Base-by-base conservation (phyloP, 2,888 invertebrate genomes). In the Limnephilus lunatus region DNA sequence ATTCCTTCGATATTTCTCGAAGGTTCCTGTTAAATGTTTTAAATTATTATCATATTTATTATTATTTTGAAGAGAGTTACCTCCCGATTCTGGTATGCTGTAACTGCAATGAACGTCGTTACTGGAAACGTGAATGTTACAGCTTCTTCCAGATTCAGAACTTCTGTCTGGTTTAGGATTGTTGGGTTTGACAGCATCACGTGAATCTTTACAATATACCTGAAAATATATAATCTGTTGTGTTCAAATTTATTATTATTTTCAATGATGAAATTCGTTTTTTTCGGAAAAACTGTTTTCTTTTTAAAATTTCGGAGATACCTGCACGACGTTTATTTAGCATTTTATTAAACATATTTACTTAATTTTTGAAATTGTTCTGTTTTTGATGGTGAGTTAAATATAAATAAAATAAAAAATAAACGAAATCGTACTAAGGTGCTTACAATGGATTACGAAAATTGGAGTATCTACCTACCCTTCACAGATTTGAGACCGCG, bases 71-170 rank as follows among this genome's bases (percentile, higher is more conserved):
- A 25, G 19, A 68, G 19, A 68, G 25, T 68, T 88, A 91, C 91
- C 81, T 91, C 81, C 25, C 48, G 87, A 81, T 91, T 91, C 88
- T 91, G 91, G 32, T 91, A 91, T 3, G 88, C 88, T 7, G 91
- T 91, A n/a, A 91, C 91, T 15, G 91, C 91, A 11, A 91, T 91
- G 32, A 91, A 91, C 30, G 88, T 88, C 31, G 91, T 91, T n/a
- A 88, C 91, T 14, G 88, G 91, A 81, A 91, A 91, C 30, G 39
- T 32, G 80, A 91, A 88, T 32, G 91, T 81, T 30, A 44, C 35
- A 9, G 91, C 25, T 15, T 48, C 15, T 14, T 91, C 53, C n/a
- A 81, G 25, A 44, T 81, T 85, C 19, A 88, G 53, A 35, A 30
- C 44, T 19, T 81, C 48, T 44, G 14, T 44, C 25, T 25, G 35